A percentile compares a stretch with the other conserved stretches of the same genome.
Conservation (phyloP, 2,113 vertebrate species). For the Tonatia bakeri region DNA sequence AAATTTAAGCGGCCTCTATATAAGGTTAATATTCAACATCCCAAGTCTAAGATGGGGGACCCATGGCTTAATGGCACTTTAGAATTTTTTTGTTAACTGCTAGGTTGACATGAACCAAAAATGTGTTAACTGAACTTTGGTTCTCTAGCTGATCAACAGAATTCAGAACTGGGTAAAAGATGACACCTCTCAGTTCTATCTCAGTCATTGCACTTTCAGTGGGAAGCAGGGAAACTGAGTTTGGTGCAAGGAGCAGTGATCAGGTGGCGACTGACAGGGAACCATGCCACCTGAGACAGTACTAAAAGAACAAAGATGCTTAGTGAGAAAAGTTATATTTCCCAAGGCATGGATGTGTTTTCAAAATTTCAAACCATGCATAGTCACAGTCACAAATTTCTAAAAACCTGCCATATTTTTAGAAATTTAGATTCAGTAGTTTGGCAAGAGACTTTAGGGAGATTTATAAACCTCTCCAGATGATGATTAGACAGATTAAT, state of each 20-base stretch:
- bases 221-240: neutral
- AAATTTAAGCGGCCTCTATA: neutral
- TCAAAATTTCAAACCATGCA: neutral
- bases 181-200: accelerated
- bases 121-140: neutral
- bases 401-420: no score
- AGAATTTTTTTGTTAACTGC: neutral
- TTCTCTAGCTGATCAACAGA: neutral
- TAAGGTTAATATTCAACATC: neutral
- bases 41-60: neutral
- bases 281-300: accelerated
- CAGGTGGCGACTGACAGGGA: neutral
- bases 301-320: neutral
- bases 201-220: neutral
- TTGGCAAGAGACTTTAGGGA: neutral
- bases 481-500: neutral
- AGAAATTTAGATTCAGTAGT: neutral
- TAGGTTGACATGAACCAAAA: neutral
- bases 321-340: neutral
- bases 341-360: neutral
- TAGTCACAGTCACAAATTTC: no score
- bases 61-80: neutral
- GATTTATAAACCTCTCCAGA: neutral
- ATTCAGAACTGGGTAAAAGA: no score
- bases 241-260: neutral